Conservation (phyloP, 2,888 invertebrate species). For the Branchipolynoe longqiensis region DNA sequence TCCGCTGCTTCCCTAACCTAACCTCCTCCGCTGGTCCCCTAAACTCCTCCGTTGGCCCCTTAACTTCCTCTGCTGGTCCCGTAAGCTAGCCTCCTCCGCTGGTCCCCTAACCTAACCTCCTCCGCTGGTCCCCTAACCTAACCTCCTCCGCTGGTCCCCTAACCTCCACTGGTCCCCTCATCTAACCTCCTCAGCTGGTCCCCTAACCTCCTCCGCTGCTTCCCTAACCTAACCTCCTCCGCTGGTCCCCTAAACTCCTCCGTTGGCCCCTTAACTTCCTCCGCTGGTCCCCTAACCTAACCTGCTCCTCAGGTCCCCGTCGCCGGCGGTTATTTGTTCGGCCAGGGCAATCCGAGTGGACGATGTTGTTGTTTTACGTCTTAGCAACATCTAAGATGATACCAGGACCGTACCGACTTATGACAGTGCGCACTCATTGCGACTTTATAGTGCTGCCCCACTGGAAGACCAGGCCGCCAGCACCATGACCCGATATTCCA, state of each 20-base stretch:
- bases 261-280: too few species aligned
- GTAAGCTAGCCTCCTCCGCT: not conserved
- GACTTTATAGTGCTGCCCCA: too few species aligned
- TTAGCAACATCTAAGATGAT: too few species aligned
- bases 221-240: not conserved
- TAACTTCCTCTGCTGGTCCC: constrained; percentile 6
- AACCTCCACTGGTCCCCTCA: constrained; percentile 15
- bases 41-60: too few species aligned
- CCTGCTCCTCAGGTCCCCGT: not conserved
- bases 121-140: constrained; percentile 20
- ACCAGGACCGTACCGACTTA: too few species aligned
- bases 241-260: not conserved
- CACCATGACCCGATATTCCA: too few species aligned
- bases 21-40: not conserved
- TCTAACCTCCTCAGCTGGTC: not conserved
- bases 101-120: too few species aligned
- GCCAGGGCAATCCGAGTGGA: constrained; percentile 19
- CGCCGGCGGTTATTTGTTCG: constrained; percentile 26
- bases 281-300: constrained; percentile 19
- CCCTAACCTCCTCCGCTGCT: not conserved
- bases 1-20: constrained; percentile 17
- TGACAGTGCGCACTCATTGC: too few species aligned
- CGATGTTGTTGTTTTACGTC: too few species aligned
- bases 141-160: not conserved
- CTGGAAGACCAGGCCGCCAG: too few species aligned